These are phyloP conservation scores for Parasteatoda lunata DNA, from an alignment of 2,888 invertebrate species.

Conservation along the genomic window DNA sequence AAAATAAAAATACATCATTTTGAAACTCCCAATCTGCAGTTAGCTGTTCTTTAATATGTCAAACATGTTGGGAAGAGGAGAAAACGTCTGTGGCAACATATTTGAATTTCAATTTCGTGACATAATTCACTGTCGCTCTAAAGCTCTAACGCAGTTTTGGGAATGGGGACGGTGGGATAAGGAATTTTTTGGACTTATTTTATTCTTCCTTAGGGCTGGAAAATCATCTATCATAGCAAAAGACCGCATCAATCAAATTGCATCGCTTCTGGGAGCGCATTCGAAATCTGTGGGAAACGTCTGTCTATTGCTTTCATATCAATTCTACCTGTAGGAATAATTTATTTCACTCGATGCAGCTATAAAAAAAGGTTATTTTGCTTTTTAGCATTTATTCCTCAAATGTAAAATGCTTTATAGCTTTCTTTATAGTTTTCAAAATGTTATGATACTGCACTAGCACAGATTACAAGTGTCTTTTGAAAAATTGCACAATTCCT, in stretches of 20 bases:
- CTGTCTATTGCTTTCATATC: constrained; percentile 5
- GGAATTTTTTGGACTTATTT: constrained; percentile 3
- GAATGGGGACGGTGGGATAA: constrained; percentile 17
- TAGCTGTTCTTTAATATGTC: too few relatives aligned
- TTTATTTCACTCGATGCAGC: too few relatives aligned
- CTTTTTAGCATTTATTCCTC: not conserved
- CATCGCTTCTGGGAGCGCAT: constrained; percentile 22
- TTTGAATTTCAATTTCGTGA: not conserved
- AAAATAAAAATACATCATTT: too few relatives aligned
- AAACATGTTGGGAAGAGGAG: too few relatives aligned
- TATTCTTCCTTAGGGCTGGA: constrained; percentile 18
- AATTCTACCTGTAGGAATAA: constrained; percentile 3
- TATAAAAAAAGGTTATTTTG: not conserved
- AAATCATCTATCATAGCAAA: constrained; percentile 55
- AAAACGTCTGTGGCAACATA: too few relatives aligned
- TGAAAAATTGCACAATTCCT: too few relatives aligned
- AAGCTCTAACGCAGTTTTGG: constrained; percentile 34
- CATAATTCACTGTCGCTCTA: not conserved
- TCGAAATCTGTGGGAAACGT: constrained; percentile 2
- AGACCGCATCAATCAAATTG: constrained; percentile 52
- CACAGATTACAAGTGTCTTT: not conserved
- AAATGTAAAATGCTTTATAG: not conserved
- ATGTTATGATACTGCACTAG: not conserved
- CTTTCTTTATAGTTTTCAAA: not conserved
- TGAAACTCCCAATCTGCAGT: too few relatives aligned